A percentile compares a stretch with the other conserved stretches of the same genome.
Conservation (phyloP, 2,888 invertebrate genomes). For the Rotaria socialis region DNA sequence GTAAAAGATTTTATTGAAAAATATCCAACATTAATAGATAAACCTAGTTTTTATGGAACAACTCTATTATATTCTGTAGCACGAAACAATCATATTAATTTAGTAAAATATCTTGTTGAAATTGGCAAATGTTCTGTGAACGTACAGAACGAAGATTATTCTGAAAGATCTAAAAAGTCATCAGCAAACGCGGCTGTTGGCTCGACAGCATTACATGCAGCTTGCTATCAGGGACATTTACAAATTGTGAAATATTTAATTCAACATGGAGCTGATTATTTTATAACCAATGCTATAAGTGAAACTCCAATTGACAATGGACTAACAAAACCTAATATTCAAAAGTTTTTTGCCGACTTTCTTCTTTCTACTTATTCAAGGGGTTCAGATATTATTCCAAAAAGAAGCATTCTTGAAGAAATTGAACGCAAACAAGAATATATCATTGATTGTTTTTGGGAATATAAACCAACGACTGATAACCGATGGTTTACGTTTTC, state of each 20-base stretch:
- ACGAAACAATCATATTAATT: neutral
- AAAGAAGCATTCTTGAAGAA: neutral
- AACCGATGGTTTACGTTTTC: neutral
- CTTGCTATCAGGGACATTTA: neutral
- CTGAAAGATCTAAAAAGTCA: too few relatives aligned
- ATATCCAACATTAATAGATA: neutral
- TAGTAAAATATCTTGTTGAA: neutral
- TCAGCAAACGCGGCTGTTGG: neutral
- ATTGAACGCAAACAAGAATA: neutral
- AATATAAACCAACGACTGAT: neutral
- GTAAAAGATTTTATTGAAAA: neutral
- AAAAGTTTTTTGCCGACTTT: neutral
- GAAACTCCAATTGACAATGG: neutral
- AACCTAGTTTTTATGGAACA: neutral
- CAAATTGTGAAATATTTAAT: neutral
- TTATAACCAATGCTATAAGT: neutral
- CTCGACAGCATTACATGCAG: neutral
- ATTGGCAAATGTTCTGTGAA: neutral
- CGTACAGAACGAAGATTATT: neutral
- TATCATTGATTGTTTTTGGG: neutral
- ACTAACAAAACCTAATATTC: neutral
- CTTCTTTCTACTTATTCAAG: neutral
- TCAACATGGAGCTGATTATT: slow-evolving; percentile 33
- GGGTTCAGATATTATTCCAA: neutral
- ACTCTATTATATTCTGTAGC: neutral